Conservation (phyloP, 2,888 invertebrate genomes). For the Trilocha varians region DNA sequence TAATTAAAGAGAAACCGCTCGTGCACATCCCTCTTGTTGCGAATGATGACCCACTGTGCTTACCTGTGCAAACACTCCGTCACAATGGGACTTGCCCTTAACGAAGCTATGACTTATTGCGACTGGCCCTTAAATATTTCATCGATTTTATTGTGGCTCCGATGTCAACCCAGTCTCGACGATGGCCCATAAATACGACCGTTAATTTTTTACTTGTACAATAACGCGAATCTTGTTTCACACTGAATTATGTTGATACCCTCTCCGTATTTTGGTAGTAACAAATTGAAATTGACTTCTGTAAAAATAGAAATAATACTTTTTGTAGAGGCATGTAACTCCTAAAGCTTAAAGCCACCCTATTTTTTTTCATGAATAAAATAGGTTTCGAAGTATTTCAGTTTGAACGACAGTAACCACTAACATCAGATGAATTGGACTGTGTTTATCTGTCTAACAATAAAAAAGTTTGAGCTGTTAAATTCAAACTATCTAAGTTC, state of each 20-base stretch:
- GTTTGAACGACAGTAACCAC: too few relatives aligned
- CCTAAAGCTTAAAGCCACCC: too few relatives aligned
- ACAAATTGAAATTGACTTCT: too few relatives aligned
- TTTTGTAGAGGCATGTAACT: too few relatives aligned
- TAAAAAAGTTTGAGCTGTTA: too few relatives aligned
- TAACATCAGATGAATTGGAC: too few relatives aligned
- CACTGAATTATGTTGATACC: slow-evolving; percentile 32
- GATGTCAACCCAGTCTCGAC: slow-evolving; percentile 68
- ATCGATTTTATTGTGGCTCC: slow-evolving; percentile 73
- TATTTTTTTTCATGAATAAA: too few relatives aligned
- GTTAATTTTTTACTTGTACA: slow-evolving; percentile 47
- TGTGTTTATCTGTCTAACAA: too few relatives aligned
- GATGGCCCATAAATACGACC: slow-evolving; percentile 51
- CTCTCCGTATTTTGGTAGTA: neutral
- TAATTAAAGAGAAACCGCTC: slow-evolving; percentile 27
- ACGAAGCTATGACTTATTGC: slow-evolving; percentile 52
- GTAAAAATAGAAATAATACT: too few relatives aligned
- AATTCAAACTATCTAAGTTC: too few relatives aligned
- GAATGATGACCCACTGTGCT: slow-evolving; percentile 39
- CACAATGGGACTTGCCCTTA: slow-evolving; percentile 41
- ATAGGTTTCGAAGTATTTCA: too few relatives aligned
- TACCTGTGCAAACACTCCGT: slow-evolving; percentile 53
- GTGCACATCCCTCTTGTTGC: slow-evolving; percentile 8
- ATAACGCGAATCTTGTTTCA: slow-evolving; percentile 41
- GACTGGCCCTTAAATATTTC: slow-evolving; percentile 64